Evolutionary conservation across 1,140 invertebrate species (phyloP), one percentile per base, ranked within the genome.

Genomic region (Pachypsylla venusta): DNA sequence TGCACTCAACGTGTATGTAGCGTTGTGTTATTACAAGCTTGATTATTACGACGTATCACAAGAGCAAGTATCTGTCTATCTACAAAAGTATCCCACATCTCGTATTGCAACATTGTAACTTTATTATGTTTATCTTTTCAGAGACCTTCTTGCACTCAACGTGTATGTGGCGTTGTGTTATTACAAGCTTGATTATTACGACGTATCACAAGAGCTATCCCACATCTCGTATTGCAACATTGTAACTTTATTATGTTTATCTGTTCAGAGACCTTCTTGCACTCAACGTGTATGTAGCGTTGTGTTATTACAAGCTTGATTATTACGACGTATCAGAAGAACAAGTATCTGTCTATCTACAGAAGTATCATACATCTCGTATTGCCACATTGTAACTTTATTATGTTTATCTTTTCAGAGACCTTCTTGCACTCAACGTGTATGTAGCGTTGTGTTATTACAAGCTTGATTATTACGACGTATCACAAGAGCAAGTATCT

Each of bases 391-490:
- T n/a, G n/a, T n/a, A n/a, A n/a, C n/a, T n/a, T n/a, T n/a, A n/a
- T n/a, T n/a, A n/a, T 60, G 61, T 56, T 56, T 57, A 63, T 54
- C 71, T 67, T 76, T 79, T 60, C 73, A 93, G 92, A 65, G 86
- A 93, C 56, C 94, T 85, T 71, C 73, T 95, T 64, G 95, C 95
- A 5, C 71, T 99, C 48, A 97, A 98, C 74, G 92, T 98, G 7
- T 99, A 99, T 71, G 85, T 98, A 57, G 96, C 94, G 0, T 72
- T 98, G 7, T 98, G 95, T 67, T 98, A 98, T 70, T 98, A 98
- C 70, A 98, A 98, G 71, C 71, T 98, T 55, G 95, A 98, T 73
- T 89, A 89, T 67, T 90, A 87, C 66, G 87, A 90, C 66, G 87
- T 89, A 22, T 90, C 89, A 1, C 87, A 98, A 75, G 94, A 98